Base-by-base conservation (phyloP, 2,113 vertebrate species). In the Hydrochoerus hydrochaeris region DNA sequence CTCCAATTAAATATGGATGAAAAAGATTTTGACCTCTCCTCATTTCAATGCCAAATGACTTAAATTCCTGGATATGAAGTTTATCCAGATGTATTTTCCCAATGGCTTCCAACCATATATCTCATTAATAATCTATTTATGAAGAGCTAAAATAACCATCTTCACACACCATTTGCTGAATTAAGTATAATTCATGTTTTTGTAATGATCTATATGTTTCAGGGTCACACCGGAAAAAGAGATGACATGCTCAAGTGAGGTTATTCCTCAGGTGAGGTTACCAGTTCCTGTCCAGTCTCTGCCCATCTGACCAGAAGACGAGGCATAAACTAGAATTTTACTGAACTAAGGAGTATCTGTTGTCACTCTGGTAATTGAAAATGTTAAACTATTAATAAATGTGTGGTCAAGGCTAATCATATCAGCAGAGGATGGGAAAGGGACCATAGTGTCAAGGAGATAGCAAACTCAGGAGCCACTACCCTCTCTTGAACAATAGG, bases 11-110 rank as follows among this genome's bases (percentile, higher is more conserved):
- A 26, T 88, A 3, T 57, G 1, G 62, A 46, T 22, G 20, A 93
- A 95, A n/a, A n/a, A n/a, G n/a, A n/a, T n/a, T n/a, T n/a, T n/a
- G n/a, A n/a, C n/a, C 3, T 54, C 30, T 75, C 19, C 82, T 93
- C 26, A 88, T 62, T 85, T 91, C 77, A 94, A 91, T 7, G 63
- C 14, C 7, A 91, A 90, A 73, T 82, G 81, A 60, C 38, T 67
- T 87, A 60, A 20, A 67, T 60, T 67, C 1, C 4, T 57, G 1
- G 9, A 75, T 49, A 83, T 26, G 63, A 91, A 52, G 0, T 67
- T 81, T 75, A 65, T 80, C 85, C 22, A 58, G 26, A n/a, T 62
- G 63, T 32, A 82, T 85, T 49, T 91, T 85, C 7, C 32, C 28
- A 81, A n/a, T 85, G 2, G 60, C 2, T 85, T 81, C 4, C 86